Percentiles rank a stretch among this genome's conserved stretches.
These are phyloP conservation scores for Mohoua ochrocephala DNA, from an alignment of 2,113 vertebrate species.

Conservation along the genomic window DNA sequence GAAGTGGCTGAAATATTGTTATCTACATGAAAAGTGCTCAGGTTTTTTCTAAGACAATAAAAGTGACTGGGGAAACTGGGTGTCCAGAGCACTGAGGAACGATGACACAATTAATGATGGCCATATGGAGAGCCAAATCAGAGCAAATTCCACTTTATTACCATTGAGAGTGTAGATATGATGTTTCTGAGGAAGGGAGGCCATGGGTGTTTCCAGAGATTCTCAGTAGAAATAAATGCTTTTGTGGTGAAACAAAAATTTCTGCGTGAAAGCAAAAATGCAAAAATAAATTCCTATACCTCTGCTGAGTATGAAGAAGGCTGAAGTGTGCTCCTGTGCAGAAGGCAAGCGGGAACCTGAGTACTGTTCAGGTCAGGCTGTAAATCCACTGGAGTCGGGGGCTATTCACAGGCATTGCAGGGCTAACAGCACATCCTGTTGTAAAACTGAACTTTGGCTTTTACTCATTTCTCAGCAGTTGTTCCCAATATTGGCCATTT, in stretches of 20 bases:
- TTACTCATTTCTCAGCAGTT: background rate
- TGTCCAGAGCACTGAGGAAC: background rate
- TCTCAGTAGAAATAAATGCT: background rate
- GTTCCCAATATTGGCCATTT: background rate
- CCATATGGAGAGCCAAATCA: background rate
- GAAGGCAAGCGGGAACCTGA: background rate
- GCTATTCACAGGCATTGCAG: background rate
- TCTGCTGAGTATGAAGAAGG: background rate
- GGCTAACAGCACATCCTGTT: background rate
- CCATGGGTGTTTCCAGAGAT: background rate
- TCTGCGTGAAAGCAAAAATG: background rate
- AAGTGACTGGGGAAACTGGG: background rate
- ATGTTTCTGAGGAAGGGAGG: background rate
- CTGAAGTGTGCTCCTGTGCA: background rate
- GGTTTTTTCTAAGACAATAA: background rate
- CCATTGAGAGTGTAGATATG: background rate
- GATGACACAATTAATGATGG: background rate
- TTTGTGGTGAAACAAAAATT: background rate
- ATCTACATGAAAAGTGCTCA: background rate
- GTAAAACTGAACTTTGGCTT: conserved; percentile 15
- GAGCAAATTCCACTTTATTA: background rate
- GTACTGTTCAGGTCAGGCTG: background rate
- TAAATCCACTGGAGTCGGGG: background rate
- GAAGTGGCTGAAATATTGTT: background rate
- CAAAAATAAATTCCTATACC: background rate